Percentiles rank a stretch among this genome's conserved stretches.
Conservation (phyloP, 2,797 vertebrate genomes). For the Characodon lateralis region DNA sequence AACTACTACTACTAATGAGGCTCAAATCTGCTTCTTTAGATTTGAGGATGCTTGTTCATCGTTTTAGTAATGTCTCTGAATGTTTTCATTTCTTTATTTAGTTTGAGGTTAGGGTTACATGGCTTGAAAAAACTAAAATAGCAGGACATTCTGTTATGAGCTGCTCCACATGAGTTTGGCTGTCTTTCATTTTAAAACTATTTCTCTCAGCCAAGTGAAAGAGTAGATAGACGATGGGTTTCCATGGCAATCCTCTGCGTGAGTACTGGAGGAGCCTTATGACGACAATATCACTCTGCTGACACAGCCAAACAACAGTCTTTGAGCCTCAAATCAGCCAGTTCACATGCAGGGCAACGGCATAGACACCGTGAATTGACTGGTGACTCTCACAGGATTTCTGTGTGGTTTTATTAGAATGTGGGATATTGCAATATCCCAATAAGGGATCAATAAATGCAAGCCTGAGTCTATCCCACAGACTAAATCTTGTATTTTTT, state of each 20-base stretch:
- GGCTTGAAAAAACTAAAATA: background rate
- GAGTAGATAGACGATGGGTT: slow-evolving; percentile 70
- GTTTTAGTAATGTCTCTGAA: background rate
- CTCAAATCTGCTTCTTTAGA: background rate
- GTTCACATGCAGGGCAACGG: slow-evolving; percentile 40
- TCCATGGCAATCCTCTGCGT: slow-evolving; percentile 73
- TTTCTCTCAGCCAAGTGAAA: slow-evolving; percentile 37
- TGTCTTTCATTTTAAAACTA: slow-evolving; percentile 29
- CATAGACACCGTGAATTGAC: slow-evolving; percentile 7
- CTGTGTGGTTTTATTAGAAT: slow-evolving; percentile 2
- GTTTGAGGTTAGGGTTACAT: background rate
- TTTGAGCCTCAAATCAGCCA: slow-evolving; percentile 36
- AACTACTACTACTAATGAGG: background rate
- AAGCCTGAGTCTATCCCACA: background rate
- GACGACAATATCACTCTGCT: slow-evolving; percentile 46
- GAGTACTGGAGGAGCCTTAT: slow-evolving; percentile 42
- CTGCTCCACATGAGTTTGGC: slow-evolving; percentile 4
- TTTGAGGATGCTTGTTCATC: background rate
- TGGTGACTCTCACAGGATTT: slow-evolving; percentile 1
- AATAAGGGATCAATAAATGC: background rate
- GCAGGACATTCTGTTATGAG: slow-evolving; percentile 11
- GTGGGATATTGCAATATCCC: slow-evolving; percentile 14
- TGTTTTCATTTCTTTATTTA: background rate
- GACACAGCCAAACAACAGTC: slow-evolving; percentile 36
- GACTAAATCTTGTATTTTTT: background rate